Conservation (phyloP, 2,888 invertebrate genomes). For the Hololepta plana region DNA sequence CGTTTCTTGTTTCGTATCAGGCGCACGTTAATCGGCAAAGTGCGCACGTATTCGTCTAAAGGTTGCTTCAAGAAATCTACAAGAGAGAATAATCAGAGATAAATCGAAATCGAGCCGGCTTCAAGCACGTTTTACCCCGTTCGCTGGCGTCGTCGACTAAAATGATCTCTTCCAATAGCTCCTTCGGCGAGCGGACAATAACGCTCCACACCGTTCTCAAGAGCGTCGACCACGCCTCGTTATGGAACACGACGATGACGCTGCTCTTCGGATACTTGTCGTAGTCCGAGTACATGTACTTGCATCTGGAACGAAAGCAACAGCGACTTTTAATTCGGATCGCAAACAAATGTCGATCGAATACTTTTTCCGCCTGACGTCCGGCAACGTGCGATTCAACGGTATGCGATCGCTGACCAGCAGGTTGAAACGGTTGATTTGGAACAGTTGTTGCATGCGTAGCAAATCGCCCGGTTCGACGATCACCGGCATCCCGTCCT, state of each 20-base stretch:
- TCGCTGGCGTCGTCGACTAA: slow-evolving; percentile 81
- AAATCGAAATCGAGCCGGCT: not conserved
- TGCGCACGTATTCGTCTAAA: slow-evolving; percentile 47
- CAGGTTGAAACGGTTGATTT: slow-evolving; percentile 74
- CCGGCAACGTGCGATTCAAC: slow-evolving; percentile 65
- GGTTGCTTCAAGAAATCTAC: slow-evolving; percentile 41
- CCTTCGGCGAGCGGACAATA: slow-evolving; percentile 66
- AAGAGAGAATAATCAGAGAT: slow-evolving; percentile 9
- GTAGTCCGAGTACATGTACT: slow-evolving; percentile 33
- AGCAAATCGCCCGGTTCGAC: slow-evolving; percentile 56
- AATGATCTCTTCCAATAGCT: slow-evolving; percentile 65
- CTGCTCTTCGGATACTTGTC: slow-evolving; percentile 64
- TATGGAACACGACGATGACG: slow-evolving; percentile 94
- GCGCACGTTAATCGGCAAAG: slow-evolving; percentile 40
- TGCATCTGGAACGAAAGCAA: slow-evolving; percentile 35
- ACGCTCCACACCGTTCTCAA: slow-evolving; percentile 89
- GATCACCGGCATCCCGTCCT: slow-evolving; percentile 62
- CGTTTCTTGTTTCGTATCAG: slow-evolving; percentile 47
- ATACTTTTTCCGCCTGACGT: slow-evolving; percentile 66
- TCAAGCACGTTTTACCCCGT: slow-evolving; percentile 51
- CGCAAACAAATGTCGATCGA: not conserved
- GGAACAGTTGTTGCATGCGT: slow-evolving; percentile 60
- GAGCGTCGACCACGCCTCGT: slow-evolving; percentile 97
- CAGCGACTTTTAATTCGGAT: not conserved
- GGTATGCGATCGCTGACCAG: slow-evolving; percentile 78